phyloP scores from a whole-genome alignment of 1,140 invertebrate genomes.

The Hydropsyche tenuis region DNA sequence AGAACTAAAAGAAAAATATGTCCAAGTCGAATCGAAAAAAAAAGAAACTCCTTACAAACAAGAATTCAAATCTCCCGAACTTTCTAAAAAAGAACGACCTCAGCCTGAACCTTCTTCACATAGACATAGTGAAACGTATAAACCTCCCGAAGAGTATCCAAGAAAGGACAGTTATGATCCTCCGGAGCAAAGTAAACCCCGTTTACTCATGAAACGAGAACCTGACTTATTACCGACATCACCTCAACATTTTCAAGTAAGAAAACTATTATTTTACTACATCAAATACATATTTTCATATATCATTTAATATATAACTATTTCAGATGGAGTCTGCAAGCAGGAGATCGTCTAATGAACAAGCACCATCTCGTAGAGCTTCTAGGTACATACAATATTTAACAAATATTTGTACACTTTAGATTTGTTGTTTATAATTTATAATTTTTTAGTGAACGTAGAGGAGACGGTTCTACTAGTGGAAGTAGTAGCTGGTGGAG shows the following conservation, averaged over 20 bases:
- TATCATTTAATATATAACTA: background rate
- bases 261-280: background rate
- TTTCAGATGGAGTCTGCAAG: conserved; percentile 42
- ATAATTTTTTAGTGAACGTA: conserved; percentile 38
- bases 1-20: background rate
- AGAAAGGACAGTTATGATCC: conserved; percentile 35
- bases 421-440: too few relatives aligned
- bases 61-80: conserved; percentile 40
- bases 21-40: background rate
- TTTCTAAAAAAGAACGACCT: conserved; percentile 42
- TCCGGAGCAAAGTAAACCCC: conserved; percentile 29
- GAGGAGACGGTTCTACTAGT: conserved; percentile 40
- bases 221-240: conserved; percentile 46
- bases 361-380: conserved; percentile 43
- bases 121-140: background rate
- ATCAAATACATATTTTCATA: background rate
- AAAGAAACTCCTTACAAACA: conserved; percentile 8
- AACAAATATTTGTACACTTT: too few relatives aligned
- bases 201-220: conserved; percentile 44
- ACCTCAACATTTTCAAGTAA: conserved; percentile 47
- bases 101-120: background rate
- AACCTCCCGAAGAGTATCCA: conserved; percentile 27
- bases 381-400: conserved; percentile 38
- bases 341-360: conserved; percentile 43
- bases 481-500: conserved; percentile 46